phyloP scores from a whole-genome alignment of 2,888 invertebrate genomes.

The Euzetes globulus region DNA sequence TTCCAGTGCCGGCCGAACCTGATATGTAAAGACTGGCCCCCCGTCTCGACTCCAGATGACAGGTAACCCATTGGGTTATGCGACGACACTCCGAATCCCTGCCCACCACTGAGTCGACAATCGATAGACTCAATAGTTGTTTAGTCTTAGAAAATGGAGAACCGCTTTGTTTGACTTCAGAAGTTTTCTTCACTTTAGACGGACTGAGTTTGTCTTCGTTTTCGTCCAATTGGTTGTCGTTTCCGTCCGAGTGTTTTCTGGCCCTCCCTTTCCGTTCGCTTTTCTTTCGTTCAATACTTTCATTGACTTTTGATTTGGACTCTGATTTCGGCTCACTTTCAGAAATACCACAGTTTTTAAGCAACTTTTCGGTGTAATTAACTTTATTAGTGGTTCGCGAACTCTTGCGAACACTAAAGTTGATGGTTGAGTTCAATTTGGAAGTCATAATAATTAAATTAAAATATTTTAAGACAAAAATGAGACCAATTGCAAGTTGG shows the following conservation, averaged over 20 bases:
- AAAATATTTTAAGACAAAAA: neutral
- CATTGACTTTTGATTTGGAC: neutral
- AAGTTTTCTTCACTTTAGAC: constrained; percentile 8
- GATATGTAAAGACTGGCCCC: constrained; percentile 86
- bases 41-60: constrained; percentile 57
- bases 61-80: constrained; percentile 61
- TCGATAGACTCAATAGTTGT: constrained; percentile 52
- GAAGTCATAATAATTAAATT: neutral
- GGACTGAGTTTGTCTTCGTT: neutral
- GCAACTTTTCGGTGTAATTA: neutral
- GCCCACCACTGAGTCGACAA: constrained; percentile 54
- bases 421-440: neutral
- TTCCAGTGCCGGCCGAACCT: constrained; percentile 95
- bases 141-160: constrained; percentile 45
- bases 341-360: neutral
- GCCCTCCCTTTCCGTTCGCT: neutral
- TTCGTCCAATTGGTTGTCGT: neutral
- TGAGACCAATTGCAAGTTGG: neutral
- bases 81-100: constrained; percentile 67
- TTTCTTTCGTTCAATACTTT: neutral
- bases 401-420: neutral
- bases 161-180: neutral
- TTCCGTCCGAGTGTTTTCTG: neutral
- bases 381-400: neutral
- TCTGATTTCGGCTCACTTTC: neutral